These are phyloP conservation scores for Chaetogeoica ovagalla DNA, from an alignment of 2,888 invertebrate genomes.

Conservation along the genomic window DNA sequence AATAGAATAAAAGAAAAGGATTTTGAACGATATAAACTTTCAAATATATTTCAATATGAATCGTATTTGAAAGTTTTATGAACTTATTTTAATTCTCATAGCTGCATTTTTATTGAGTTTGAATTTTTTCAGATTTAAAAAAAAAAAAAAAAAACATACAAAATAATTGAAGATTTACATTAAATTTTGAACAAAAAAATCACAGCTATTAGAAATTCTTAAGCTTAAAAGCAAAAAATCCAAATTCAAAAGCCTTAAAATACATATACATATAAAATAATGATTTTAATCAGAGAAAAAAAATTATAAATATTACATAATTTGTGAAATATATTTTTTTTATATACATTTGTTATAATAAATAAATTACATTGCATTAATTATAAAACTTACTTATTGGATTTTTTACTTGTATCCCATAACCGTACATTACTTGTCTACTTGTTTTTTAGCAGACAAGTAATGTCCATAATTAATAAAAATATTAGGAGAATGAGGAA, in stretches of 20 bases:
- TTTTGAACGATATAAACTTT: constrained; percentile 8
- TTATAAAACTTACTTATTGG: neutral
- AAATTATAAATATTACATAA: too few species aligned
- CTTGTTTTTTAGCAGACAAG: constrained; percentile 8
- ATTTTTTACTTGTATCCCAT: constrained; percentile 44
- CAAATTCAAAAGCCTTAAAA: neutral
- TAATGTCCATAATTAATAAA: constrained; percentile 11
- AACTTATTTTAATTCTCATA: constrained; percentile 36
- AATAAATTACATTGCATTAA: neutral
- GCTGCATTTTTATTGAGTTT: constrained; percentile 34
- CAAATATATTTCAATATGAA: constrained; percentile 44
- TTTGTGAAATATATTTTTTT: neutral
- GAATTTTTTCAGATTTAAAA: neutral
- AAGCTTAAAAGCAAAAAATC: constrained; percentile 43
- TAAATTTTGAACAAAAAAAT: constrained; percentile 14
- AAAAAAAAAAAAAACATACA: constrained; percentile 2
- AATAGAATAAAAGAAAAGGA: constrained; percentile 17
- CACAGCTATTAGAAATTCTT: constrained; percentile 45
- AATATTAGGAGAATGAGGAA: constrained; percentile 49
- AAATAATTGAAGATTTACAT: neutral
- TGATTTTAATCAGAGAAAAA: neutral
- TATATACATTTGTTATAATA: neutral
- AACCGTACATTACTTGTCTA: constrained; percentile 30
- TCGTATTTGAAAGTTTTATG: constrained; percentile 43
- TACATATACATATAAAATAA: neutral